Conservation (phyloP, 2,888 invertebrate species). For the Byasa hedistus region DNA sequence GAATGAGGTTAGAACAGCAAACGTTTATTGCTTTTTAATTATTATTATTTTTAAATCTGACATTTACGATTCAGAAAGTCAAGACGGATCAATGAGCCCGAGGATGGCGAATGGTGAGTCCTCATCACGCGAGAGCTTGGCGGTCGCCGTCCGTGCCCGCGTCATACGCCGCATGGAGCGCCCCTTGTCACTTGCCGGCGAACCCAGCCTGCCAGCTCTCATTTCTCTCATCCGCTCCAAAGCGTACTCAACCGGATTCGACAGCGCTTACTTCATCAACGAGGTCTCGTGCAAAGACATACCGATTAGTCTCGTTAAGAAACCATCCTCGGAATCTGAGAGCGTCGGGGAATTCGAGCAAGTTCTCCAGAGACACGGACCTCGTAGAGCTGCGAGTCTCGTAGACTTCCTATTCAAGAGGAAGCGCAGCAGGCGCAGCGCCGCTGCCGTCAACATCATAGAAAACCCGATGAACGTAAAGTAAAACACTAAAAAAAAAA, state of each 20-base stretch:
- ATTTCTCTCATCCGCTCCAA: slow-evolving; percentile 50
- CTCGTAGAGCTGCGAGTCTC: slow-evolving; percentile 49
- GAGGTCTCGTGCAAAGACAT: slow-evolving; percentile 40
- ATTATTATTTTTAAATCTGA: too few relatives aligned
- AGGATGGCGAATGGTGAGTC: slow-evolving; percentile 38
- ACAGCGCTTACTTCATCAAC: slow-evolving; percentile 31
- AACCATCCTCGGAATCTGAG: slow-evolving; percentile 40
- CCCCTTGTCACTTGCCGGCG: slow-evolving; percentile 60
- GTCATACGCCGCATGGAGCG: slow-evolving; percentile 53
- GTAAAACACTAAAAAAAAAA: slow-evolving; percentile 26
- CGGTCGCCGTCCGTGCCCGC: slow-evolving; percentile 57
- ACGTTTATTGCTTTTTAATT: neutral
- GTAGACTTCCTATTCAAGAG: slow-evolving; percentile 42
- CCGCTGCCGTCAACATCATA: slow-evolving; percentile 50
- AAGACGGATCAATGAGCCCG: slow-evolving; percentile 43
- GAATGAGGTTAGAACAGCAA: neutral
- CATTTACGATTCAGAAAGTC: slow-evolving; percentile 45
- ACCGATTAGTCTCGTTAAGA: slow-evolving; percentile 44
- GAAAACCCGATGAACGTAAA: slow-evolving; percentile 64
- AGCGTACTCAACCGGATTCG: slow-evolving; percentile 52
- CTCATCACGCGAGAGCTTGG: slow-evolving; percentile 54
- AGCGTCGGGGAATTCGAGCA: slow-evolving; percentile 50
- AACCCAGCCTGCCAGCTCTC: slow-evolving; percentile 46
- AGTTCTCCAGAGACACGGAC: slow-evolving; percentile 40
- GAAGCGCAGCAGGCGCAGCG: slow-evolving; percentile 31